Percentiles rank a stretch among this genome's conserved stretches.
phyloP scores from a whole-genome alignment of 2,797 vertebrate species.

The Chaunax sp. region DNA sequence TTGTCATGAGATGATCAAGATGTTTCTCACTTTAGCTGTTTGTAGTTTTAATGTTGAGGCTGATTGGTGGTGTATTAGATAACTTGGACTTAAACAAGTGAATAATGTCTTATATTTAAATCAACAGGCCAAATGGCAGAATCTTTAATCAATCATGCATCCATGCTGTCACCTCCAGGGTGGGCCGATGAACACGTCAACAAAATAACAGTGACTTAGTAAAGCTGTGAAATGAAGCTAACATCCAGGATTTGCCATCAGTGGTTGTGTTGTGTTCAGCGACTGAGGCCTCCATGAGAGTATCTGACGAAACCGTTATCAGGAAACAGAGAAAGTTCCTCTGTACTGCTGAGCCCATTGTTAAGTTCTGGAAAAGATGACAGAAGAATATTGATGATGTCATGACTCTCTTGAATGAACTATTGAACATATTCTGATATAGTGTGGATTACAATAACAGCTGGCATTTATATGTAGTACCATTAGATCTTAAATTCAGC shows the following conservation, averaged over 20 bases:
- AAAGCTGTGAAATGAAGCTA: conserved; percentile 1
- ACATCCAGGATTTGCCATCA: neutral
- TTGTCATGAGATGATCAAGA: too few relatives aligned
- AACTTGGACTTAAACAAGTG: neutral
- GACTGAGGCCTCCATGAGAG: conserved; percentile 76
- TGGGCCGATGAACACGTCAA: neutral
- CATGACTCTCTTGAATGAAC: neutral
- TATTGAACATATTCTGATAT: neutral
- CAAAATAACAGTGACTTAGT: neutral
- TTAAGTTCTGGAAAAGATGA: conserved; percentile 86
- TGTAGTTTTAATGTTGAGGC: too few relatives aligned
- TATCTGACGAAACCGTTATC: conserved; percentile 86
- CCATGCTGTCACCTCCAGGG: neutral
- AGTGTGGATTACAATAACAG: too few relatives aligned
- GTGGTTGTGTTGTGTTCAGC: conserved; percentile 37
- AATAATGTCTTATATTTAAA: neutral
- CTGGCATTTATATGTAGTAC: neutral
- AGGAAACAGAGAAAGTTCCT: conserved; percentile 89
- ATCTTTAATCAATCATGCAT: neutral
- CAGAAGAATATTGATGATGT: neutral
- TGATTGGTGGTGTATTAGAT: neutral
- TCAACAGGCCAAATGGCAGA: neutral
- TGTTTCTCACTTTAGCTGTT: too few relatives aligned
- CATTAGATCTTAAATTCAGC: neutral
- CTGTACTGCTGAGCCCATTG: conserved; percentile 84